A percentile compares a stretch with the other conserved stretches of the same genome.
These are phyloP conservation scores for Dasysyrphus albostriatus DNA, from an alignment of 2,888 invertebrate species.

Conservation along the genomic window DNA sequence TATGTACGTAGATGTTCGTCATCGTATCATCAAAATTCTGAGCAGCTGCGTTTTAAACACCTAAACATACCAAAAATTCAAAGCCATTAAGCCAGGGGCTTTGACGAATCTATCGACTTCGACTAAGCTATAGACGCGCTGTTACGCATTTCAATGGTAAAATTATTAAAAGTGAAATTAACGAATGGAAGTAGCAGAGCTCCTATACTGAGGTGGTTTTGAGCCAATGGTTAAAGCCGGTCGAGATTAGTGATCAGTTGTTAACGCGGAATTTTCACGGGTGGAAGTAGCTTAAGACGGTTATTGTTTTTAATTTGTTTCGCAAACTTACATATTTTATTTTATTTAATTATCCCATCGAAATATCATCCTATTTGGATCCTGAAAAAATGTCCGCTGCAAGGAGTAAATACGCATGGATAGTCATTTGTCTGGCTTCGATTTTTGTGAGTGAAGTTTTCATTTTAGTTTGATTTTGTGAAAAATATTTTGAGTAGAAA, in stretches of 20 bases:
- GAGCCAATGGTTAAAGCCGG: slow-evolving; percentile 62
- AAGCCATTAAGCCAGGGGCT: slow-evolving; percentile 54
- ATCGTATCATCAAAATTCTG: slow-evolving; percentile 64
- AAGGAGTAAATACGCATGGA: slow-evolving; percentile 49
- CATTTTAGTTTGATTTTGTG: background rate
- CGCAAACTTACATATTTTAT: slow-evolving; percentile 11
- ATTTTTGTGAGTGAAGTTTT: slow-evolving; percentile 65
- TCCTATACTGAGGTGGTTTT: slow-evolving; percentile 10
- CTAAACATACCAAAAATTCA: slow-evolving; percentile 57
- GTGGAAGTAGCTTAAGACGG: slow-evolving; percentile 20
- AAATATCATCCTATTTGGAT: slow-evolving; percentile 11
- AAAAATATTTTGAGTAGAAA: background rate
- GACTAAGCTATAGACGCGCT: slow-evolving; percentile 24
- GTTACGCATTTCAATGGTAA: slow-evolving; percentile 69
- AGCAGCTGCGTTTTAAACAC: slow-evolving; percentile 46
- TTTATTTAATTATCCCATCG: background rate
- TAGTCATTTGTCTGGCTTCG: slow-evolving; percentile 62
- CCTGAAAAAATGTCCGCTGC: slow-evolving; percentile 43
- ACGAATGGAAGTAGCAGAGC: slow-evolving; percentile 28
- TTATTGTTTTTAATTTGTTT: slow-evolving; percentile 1
- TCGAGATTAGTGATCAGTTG: slow-evolving; percentile 50
- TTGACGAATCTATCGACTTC: slow-evolving; percentile 19
- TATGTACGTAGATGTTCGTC: slow-evolving; percentile 40
- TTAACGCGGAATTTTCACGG: slow-evolving; percentile 53
- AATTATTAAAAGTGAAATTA: slow-evolving; percentile 76